phyloP scores from a whole-genome alignment of 2,113 vertebrate genomes.

The Aspidoscelis tigris region DNA sequence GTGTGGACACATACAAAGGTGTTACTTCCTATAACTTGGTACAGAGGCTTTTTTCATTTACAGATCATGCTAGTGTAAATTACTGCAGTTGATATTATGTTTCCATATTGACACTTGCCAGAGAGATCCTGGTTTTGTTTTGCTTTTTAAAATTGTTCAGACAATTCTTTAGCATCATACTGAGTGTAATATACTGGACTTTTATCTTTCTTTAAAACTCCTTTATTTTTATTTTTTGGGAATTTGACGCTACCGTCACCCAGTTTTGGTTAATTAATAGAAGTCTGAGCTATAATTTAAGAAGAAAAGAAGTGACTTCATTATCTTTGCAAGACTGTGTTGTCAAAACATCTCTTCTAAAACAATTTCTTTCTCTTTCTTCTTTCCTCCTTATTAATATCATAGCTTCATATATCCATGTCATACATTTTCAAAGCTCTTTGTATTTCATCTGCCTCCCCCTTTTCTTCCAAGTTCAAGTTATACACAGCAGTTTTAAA shows the following conservation, averaged over 20 bases:
- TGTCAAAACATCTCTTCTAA: neutral
- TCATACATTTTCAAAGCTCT: neutral
- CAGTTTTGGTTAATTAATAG: neutral
- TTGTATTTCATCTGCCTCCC: neutral
- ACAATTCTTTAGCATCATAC: neutral
- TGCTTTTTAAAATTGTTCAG: neutral
- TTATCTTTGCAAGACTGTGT: neutral
- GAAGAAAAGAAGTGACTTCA: neutral
- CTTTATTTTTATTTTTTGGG: neutral
- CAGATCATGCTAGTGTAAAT: neutral
- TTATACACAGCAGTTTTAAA: neutral
- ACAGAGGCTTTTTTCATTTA: too few species aligned
- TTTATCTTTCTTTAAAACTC: neutral
- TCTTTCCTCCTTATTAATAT: neutral
- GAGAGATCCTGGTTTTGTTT: neutral
- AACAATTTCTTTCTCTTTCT: neutral
- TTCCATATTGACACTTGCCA: neutral
- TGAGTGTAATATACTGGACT: neutral
- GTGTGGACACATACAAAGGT: too few species aligned
- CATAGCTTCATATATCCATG: neutral
- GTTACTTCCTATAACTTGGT: too few species aligned
- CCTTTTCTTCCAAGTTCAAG: neutral
- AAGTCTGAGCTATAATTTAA: neutral
- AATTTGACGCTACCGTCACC: neutral
- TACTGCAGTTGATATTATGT: neutral